Percentiles rank a stretch among this genome's conserved stretches.
Evolutionary conservation across 1,140 invertebrate genomes (phyloP).

Genomic region (Anagrus nilaparvatae): DNA sequence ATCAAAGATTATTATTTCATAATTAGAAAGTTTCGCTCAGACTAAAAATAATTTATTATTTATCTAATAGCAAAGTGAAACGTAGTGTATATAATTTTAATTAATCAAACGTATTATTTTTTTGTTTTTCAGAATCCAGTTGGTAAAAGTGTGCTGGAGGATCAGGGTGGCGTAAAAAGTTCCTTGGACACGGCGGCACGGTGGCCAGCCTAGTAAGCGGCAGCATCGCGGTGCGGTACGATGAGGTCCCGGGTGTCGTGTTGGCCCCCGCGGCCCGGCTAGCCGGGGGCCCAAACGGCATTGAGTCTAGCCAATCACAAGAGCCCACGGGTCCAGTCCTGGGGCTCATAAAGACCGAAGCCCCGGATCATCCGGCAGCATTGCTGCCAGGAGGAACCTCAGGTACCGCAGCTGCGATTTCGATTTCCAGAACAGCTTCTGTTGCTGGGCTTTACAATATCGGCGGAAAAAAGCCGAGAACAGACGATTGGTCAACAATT

Average conservation of each 20-base stretch:
- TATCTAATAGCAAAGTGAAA: too few species aligned
- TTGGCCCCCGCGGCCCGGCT: constrained; percentile 36
- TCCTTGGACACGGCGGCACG: constrained; percentile 34
- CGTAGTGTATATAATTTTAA: too few species aligned
- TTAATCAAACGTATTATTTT: too few species aligned
- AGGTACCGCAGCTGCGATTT: constrained; percentile 14
- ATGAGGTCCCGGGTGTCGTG: constrained; percentile 37
- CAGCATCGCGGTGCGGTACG: constrained; percentile 37
- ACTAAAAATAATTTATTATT: too few species aligned
- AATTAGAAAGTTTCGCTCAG: too few species aligned
- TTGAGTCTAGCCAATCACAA: constrained; percentile 22
- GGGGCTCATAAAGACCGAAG: constrained; percentile 32
- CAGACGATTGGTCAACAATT: constrained; percentile 56
- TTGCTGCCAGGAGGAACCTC: constrained; percentile 17
- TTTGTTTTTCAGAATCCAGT: too few species aligned
- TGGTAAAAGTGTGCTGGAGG: too few species aligned
- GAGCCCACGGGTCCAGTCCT: constrained; percentile 18
- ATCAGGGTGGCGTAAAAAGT: not conserved
- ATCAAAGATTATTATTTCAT: too few species aligned
- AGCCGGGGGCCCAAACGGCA: constrained; percentile 21
- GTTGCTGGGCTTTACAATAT: constrained; percentile 27
- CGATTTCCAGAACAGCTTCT: constrained; percentile 22
- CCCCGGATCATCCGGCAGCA: constrained; percentile 26
- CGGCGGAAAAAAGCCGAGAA: constrained; percentile 34
- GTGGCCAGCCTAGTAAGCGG: constrained; percentile 39